A percentile compares a stretch with the other conserved stretches of the same genome.
Conservation (phyloP, 64 coral and sea anemone genomes). For the Dendrophyllia cribrosa region DNA sequence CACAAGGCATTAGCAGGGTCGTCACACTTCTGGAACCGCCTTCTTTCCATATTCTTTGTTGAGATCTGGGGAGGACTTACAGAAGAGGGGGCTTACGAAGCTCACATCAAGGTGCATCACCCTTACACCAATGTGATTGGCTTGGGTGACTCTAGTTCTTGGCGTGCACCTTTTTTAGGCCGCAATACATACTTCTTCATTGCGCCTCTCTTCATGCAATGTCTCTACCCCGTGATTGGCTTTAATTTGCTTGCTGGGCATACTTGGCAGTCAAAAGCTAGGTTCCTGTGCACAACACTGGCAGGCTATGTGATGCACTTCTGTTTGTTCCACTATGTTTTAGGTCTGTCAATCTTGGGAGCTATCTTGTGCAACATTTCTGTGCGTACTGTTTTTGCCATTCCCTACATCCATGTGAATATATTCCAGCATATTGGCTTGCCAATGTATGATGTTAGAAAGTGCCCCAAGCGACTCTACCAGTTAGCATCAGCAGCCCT, state of each 20-base stretch:
- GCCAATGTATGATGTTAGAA: conserved; percentile 85
- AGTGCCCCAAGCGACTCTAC: conserved; percentile 65
- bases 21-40: conserved; percentile 70
- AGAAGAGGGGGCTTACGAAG: conserved; percentile 51
- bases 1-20: conserved; percentile 78
- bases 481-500: conserved; percentile 78
- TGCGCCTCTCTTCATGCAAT: conserved; percentile 72
- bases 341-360: conserved; percentile 66
- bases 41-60: conserved; percentile 64
- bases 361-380: conserved; percentile 72
- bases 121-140: conserved; percentile 96
- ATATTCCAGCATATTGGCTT: conserved; percentile 97
- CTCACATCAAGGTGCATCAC: conserved; percentile 86
- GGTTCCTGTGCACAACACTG: conserved; percentile 18
- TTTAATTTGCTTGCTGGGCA: conserved; percentile 58
- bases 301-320: conserved; percentile 69
- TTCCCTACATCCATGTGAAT: conserved; percentile 95
- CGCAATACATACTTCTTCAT: conserved; percentile 82
- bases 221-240: conserved; percentile 61
- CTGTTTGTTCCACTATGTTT: conserved; percentile 63
- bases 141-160: conserved; percentile 91
- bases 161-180: conserved; percentile 79
- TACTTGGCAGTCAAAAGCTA: conserved; percentile 25
- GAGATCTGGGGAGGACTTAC: conserved; percentile 96
- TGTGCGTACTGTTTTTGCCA: conserved; percentile 53